Evolutionary conservation across 2,113 vertebrate genomes (phyloP), one percentile per base, ranked within the genome.

Genomic region (Antennarius striatus): DNA sequence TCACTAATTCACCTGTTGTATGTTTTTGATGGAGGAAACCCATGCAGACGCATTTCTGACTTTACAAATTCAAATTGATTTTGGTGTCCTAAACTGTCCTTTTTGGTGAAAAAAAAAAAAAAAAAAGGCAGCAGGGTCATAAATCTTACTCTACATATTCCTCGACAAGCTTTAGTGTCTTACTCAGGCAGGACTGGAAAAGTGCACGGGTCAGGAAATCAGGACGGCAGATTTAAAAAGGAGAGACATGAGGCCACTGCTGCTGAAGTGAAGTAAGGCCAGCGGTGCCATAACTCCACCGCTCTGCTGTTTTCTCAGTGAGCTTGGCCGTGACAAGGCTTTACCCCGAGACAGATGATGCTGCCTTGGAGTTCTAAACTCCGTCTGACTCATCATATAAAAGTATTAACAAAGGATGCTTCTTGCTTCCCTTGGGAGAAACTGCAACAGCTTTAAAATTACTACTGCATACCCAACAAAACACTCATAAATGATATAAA

Each of bases 211-310:
- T 63, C n/a, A 7, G 14, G 16, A 29, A 63, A 50, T 59, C 57
- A 46, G 54, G 59, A 8, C 28, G 22, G 14, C 17, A 54, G 68
- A 72, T 47, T 40, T 32, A 46, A 63, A 59, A 47, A 57, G 52
- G 7, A n/a, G 6, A 12, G 6, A 1, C 57, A 51, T 39, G 13
- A 11, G 10, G 7, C 59, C 54, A 50, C 0, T 52, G 79, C 79
- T 77, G 79, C 76, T 81, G 70, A 56, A 29, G 56, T 75, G 71
- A 85, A 79, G 73, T 43, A 63, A 48, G 32, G 56, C 63, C 0
- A 36, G 70, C 73, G 68, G 77, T 22, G 22, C 22, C 2, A 22
- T 22, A 22, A 22, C 22, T 22, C 83, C 68, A 76, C 36, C 42
- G 54, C 55, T 73, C 4, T 14, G 5, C 43, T 62, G 59, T 79